Percentiles rank a stretch among this genome's conserved stretches.
Evolutionary conservation across 2,888 invertebrate species (phyloP).

Genomic region (Gastrophysa polygoni): DNA sequence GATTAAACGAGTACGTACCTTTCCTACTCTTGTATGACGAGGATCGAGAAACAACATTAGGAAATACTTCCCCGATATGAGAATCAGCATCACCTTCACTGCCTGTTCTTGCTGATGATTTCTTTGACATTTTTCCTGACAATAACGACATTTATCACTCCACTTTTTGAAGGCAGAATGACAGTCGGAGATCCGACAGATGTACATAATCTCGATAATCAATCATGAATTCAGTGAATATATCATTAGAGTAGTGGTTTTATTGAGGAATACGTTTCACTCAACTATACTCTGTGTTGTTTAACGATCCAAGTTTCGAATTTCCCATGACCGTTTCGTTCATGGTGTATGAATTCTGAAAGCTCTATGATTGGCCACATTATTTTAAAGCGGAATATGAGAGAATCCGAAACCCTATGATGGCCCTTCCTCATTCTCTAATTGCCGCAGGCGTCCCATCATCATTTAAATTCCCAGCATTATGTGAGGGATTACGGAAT

Average conservation of each 20-base stretch:
- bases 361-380: neutral
- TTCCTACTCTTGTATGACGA: slow-evolving; percentile 28
- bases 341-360: too few relatives aligned
- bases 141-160: neutral
- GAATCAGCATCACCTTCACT: slow-evolving; percentile 39
- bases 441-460: neutral
- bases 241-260: too few relatives aligned
- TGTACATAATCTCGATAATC: neutral
- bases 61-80: slow-evolving; percentile 13
- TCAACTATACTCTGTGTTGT: too few relatives aligned
- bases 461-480: neutral
- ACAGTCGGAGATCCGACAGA: neutral
- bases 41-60: slow-evolving; percentile 21
- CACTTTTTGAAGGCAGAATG: neutral
- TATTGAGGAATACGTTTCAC: too few relatives aligned
- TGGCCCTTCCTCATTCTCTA: neutral
- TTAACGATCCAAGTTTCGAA: too few relatives aligned
- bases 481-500: slow-evolving; percentile 10
- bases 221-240: too few relatives aligned
- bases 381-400: neutral
- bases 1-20: slow-evolving; percentile 8
- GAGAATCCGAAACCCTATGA: neutral
- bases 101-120: slow-evolving; percentile 34
- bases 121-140: slow-evolving; percentile 35
- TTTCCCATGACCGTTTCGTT: too few relatives aligned